Conservation (phyloP, 2,797 vertebrate genomes). For the Rhadinocentrus ornatus region DNA sequence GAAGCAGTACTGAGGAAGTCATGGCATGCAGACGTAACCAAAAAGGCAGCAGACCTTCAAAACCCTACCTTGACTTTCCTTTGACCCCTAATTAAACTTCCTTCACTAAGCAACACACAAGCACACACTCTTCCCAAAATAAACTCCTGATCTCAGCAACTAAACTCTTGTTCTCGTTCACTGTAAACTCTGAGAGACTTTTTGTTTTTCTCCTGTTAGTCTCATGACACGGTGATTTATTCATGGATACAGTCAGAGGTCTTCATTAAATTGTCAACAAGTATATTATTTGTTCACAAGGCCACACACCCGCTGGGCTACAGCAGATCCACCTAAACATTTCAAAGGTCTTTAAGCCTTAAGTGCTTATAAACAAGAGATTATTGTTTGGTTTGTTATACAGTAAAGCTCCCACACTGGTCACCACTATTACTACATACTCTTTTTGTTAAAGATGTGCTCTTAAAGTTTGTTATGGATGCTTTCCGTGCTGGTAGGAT, state of each 20-base stretch:
- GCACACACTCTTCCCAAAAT: conserved; percentile 10
- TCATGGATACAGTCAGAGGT: not conserved
- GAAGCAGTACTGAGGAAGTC: not conserved
- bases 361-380: not conserved
- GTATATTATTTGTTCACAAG: not conserved
- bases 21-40: not conserved
- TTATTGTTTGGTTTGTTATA: not conserved
- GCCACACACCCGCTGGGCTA: not conserved
- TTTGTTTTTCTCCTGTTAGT: conserved; percentile 9
- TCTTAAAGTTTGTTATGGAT: not conserved
- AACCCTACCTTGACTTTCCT: conserved; percentile 1
- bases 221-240: conserved; percentile 9
- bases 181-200: not conserved
- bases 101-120: conserved; percentile 9
- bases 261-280: conserved; percentile 1
- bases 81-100: conserved; percentile 23
- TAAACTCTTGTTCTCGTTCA: not conserved
- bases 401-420: not conserved
- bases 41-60: not conserved
- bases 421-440: not conserved
- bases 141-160: conserved; percentile 25
- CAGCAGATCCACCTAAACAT: conserved; percentile 21
- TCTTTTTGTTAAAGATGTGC: not conserved
- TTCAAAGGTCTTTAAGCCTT: not conserved
- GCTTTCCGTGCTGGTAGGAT: not conserved